Percentiles rank a stretch among this genome's conserved stretches.
Evolutionary conservation across 2,888 invertebrate species (phyloP).

Genomic region (Drosophila fulvimacula): DNA sequence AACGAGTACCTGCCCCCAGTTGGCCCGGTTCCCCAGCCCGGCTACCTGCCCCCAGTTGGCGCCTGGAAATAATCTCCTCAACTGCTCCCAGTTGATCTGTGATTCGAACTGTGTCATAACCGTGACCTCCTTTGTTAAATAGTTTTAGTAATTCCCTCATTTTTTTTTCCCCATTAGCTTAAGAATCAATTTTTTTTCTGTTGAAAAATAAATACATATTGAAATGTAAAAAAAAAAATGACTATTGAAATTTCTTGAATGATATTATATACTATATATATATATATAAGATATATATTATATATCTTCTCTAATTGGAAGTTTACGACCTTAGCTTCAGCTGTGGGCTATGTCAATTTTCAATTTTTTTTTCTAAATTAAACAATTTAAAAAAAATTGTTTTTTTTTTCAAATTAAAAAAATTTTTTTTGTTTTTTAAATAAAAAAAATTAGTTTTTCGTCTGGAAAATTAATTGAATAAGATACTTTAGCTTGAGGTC

Average conservation of each 20-base stretch:
- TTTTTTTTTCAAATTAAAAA: too few species aligned
- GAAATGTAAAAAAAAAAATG: not conserved
- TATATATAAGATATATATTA: not conserved
- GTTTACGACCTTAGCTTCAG: too few species aligned
- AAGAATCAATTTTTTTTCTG: conserved; percentile 49
- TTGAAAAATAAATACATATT: conserved; percentile 43
- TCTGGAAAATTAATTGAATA: too few species aligned
- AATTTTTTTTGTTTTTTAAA: too few species aligned
- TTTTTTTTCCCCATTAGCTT: conserved; percentile 40
- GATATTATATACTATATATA: not conserved
- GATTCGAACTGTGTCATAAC: conserved; percentile 65
- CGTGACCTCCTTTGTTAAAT: conserved; percentile 69
- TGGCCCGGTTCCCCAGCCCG: conserved; percentile 44
- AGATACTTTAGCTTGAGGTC: too few species aligned
- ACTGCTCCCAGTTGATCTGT: conserved; percentile 40
- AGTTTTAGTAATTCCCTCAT: conserved; percentile 55
- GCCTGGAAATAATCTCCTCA: conserved; percentile 62
- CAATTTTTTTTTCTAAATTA: too few species aligned
- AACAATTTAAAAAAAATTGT: too few species aligned
- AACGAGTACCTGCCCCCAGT: conserved; percentile 62
- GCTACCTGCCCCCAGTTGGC: conserved; percentile 70
- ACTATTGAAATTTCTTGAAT: not conserved
- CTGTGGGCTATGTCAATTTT: too few species aligned
- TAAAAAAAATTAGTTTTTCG: too few species aligned
- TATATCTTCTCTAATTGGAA: not conserved